A percentile compares a stretch with the other conserved stretches of the same genome.
These are phyloP conservation scores for Lophura nycthemera DNA, from an alignment of 2,113 vertebrate genomes.

Conservation along the genomic window DNA sequence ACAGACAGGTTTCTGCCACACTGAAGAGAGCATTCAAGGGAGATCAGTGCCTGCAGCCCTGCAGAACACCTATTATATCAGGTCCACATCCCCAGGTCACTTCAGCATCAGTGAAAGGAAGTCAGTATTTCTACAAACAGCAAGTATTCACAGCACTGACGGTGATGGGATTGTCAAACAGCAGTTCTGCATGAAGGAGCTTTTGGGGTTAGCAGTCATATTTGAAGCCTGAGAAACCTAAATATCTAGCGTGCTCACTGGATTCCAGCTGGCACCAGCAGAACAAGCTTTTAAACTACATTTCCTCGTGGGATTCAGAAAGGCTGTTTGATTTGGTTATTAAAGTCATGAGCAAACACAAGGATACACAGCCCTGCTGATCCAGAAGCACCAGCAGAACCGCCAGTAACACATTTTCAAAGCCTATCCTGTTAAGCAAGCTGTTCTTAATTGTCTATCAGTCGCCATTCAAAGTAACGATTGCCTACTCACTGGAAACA, in stretches of 20 bases:
- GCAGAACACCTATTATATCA: not conserved
- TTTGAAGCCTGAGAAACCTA: not conserved
- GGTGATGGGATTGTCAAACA: not conserved
- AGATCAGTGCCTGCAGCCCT: not conserved
- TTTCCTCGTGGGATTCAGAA: not conserved
- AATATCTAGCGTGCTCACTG: not conserved
- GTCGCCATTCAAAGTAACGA: no score
- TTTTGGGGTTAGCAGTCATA: not conserved
- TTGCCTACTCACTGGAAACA: no score
- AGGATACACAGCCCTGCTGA: no score
- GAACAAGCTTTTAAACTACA: not conserved
- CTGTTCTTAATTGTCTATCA: no score
- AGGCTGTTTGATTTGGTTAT: not conserved
- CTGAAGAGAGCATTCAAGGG: not conserved
- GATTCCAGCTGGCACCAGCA: conserved; percentile 29
- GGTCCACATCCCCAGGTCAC: not conserved
- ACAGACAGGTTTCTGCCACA: not conserved
- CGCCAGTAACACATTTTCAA: no score
- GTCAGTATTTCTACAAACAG: not conserved
- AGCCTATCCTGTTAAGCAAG: no score
- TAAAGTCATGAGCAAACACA: conserved; percentile 14
- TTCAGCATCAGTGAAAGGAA: not conserved
- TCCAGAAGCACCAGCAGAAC: no score
- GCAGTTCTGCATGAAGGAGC: no score
- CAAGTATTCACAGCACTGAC: rapidly evolving